Base-by-base conservation (phyloP, 1,140 invertebrate species). In the Holcopasites calliopsidis region DNA sequence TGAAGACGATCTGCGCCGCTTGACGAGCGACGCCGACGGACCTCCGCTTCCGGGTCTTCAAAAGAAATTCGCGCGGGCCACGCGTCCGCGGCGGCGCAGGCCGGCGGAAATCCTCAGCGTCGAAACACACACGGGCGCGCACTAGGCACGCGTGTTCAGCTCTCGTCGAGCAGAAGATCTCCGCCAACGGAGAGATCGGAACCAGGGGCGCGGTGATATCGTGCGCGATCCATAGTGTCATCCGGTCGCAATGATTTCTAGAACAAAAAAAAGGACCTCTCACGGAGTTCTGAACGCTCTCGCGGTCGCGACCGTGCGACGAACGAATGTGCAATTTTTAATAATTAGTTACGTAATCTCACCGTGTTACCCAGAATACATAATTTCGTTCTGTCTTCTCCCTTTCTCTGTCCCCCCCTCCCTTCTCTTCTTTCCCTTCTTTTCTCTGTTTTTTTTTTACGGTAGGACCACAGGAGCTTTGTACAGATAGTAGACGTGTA, bases 1-100 rank as follows among this genome's bases (percentile, higher is more conserved):
- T 91, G 64, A 91, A 90, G 76, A 84, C 85, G 61, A 87, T 91
- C 85, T 92, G 91, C 84, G 74, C 66, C 75, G 77, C 74, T 57
- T 79, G 85, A 84, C 80, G 40, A 68, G 69, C 50, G 60, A 80
- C 33, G 26, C 21, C 31, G 44, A 26, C 11, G 16, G 33, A 50
- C n/a, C 26, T 31, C 33, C 49, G 21, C 21, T 54, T 52, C 23
- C 23, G 38, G 18, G 73, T 40, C 50, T 18, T 50, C 54, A 70
- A 54, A 18, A 13, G 64, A 62, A 52, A 21, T 65, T 65, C 40
- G 52, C 52, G 42, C 50, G 31, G 23, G 70, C 50, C 33, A 55
- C 35, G 26, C 28, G 26, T n/a, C 31, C 13, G 42, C 35, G 38
- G 11, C n/a, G n/a, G n/a, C n/a, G n/a, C n/a, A n/a, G n/a, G n/a